Conservation (phyloP, 2,797 vertebrate genomes). For the Acipenser transmontanus region DNA sequence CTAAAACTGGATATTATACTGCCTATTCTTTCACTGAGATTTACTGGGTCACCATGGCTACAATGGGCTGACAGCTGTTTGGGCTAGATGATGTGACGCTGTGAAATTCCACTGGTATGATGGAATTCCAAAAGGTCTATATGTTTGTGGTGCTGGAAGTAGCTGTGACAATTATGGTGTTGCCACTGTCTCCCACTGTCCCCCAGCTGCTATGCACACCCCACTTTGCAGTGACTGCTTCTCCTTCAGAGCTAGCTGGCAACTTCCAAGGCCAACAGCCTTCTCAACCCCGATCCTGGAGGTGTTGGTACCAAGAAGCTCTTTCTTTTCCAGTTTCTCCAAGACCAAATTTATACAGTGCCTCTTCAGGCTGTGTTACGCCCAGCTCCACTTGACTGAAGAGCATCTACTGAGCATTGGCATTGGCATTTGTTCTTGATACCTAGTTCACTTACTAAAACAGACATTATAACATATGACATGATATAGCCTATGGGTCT, state of each 20-base stretch:
- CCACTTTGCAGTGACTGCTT: background rate
- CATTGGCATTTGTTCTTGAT: background rate
- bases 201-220: background rate
- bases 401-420: background rate
- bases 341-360: background rate
- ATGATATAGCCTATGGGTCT: background rate
- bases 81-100: background rate
- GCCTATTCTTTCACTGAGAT: background rate
- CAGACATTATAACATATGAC: background rate
- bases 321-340: background rate
- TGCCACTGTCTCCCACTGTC: background rate
- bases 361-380: background rate
- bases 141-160: background rate
- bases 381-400: background rate
- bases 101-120: background rate
- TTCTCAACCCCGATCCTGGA: background rate
- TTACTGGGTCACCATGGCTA: background rate
- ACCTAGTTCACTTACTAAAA: background rate
- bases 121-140: background rate
- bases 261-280: background rate
- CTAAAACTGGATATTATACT: background rate
- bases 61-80: background rate
- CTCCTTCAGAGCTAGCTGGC: background rate
- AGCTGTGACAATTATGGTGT: background rate
- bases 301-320: background rate